Conservation (phyloP, 2,888 invertebrate species). For the Sisyra terminalis region DNA sequence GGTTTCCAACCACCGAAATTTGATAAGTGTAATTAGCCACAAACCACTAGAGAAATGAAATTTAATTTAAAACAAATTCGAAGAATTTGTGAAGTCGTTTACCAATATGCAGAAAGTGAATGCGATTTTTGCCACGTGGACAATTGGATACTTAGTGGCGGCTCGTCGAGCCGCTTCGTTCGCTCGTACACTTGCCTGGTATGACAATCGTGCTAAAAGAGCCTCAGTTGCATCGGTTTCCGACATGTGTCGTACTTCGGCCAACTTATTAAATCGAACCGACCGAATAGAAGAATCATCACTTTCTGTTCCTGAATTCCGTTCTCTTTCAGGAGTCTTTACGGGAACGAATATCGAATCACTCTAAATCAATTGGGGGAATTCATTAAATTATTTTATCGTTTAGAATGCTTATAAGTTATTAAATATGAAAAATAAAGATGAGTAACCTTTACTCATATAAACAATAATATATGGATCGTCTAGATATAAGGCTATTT, state of each 20-base stretch:
- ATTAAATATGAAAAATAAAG: too few species aligned
- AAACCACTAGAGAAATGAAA: constrained; percentile 74
- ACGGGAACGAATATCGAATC: constrained; percentile 87
- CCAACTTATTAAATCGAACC: constrained; percentile 82
- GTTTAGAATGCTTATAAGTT: too few species aligned
- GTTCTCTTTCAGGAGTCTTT: constrained; percentile 45
- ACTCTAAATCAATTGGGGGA: constrained; percentile 51
- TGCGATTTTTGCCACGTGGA: constrained; percentile 67
- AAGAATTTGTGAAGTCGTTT: constrained; percentile 20
- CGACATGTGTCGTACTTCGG: constrained; percentile 79
- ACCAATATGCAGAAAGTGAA: constrained; percentile 75
- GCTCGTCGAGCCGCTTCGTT: constrained; percentile 59
- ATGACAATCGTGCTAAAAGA: constrained; percentile 80
- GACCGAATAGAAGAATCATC: constrained; percentile 74
- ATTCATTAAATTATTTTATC: too few species aligned
- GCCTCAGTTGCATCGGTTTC: constrained; percentile 87
- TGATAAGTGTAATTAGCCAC: constrained; percentile 86
- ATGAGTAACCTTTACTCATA: too few species aligned
- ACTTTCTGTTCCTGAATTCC: constrained; percentile 59
- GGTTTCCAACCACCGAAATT: constrained; percentile 66
- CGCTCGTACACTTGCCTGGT: constrained; percentile 77
- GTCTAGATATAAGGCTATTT: too few species aligned
- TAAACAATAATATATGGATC: too few species aligned
- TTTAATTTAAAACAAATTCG: background rate
- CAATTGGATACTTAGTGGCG: constrained; percentile 58